A percentile compares a stretch with the other conserved stretches of the same genome.
These are phyloP conservation scores for Platysteira castanea DNA, from an alignment of 2,113 vertebrate genomes.

Conservation along the genomic window DNA sequence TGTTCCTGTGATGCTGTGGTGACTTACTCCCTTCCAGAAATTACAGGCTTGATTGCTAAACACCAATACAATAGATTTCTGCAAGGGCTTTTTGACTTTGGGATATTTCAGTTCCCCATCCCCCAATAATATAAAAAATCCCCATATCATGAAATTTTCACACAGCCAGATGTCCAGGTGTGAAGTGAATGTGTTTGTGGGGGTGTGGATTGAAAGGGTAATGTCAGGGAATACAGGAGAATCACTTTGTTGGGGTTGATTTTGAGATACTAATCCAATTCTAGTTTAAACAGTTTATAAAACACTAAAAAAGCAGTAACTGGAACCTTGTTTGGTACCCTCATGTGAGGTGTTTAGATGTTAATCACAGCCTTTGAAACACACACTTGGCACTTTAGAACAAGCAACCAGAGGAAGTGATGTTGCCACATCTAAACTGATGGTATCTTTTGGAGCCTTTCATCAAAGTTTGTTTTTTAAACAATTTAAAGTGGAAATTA, in stretches of 20 bases:
- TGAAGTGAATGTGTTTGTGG: not conserved
- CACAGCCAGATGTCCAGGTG: not conserved
- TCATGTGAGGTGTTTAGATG: not conserved
- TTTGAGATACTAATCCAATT: not conserved
- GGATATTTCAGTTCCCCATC: not conserved
- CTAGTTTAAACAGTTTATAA: not conserved
- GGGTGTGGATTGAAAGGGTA: not conserved
- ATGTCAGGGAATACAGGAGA: not conserved
- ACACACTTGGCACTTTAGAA: not conserved
- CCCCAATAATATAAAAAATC: not conserved
- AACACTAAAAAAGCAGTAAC: not conserved
- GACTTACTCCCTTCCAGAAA: not conserved
- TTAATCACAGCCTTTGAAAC: not conserved
- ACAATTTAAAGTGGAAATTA: not conserved
- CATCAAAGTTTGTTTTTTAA: not conserved
- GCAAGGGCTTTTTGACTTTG: not conserved
- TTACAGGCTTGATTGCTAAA: not conserved
- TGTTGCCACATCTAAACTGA: not conserved
- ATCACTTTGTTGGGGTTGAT: not conserved
- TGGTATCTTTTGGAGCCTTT: not conserved
- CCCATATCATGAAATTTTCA: accelerated
- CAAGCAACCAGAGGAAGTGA: not conserved
- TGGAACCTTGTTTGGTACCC: not conserved
- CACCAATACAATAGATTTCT: not conserved
- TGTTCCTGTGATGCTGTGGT: not conserved